A percentile compares a stretch with the other conserved stretches of the same genome.
phyloP scores from a whole-genome alignment of 2,113 vertebrate genomes.

The Takifugu bimaculatus region DNA sequence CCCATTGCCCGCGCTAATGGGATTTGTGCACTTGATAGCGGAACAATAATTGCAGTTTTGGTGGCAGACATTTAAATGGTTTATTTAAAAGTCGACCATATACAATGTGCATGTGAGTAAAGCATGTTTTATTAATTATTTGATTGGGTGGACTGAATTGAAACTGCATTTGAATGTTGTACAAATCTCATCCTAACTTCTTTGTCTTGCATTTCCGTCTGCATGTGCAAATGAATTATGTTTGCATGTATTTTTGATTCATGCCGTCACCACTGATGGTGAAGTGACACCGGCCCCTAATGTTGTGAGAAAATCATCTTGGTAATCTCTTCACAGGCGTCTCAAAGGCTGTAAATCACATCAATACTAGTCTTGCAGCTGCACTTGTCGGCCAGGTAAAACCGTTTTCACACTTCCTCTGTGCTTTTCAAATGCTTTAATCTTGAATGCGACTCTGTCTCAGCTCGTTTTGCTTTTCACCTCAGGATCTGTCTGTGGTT shows the following conservation, averaged over 20 bases:
- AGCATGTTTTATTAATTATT: not conserved
- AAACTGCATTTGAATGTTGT: not conserved
- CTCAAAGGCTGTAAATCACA: conserved; percentile 91
- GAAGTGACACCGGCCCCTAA: not conserved
- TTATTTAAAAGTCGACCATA: too few species aligned
- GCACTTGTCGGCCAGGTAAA: conserved; percentile 91
- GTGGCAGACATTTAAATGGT: too few species aligned
- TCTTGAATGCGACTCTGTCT: not conserved
- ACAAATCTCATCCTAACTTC: not conserved
- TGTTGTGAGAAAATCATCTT: conserved; percentile 38
- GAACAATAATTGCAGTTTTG: not conserved
- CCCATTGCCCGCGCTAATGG: conserved; percentile 27
- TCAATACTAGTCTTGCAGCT: conserved; percentile 92
- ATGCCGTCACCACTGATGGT: not conserved
- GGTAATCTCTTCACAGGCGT: conserved; percentile 85
- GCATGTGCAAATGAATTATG: not conserved
- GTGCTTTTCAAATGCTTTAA: not conserved
- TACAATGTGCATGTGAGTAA: not conserved
- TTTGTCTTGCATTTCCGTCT: conserved; percentile 2
- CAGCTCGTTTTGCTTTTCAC: conserved; percentile 1
- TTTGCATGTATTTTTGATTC: conserved; percentile 12
- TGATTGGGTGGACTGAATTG: not conserved
- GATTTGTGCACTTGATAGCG: not conserved
- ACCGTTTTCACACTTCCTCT: conserved; percentile 9
- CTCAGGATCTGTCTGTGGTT: conserved; percentile 82